Evolutionary conservation across 1,140 invertebrate species (phyloP).

Genomic region (Pinna nobilis): DNA sequence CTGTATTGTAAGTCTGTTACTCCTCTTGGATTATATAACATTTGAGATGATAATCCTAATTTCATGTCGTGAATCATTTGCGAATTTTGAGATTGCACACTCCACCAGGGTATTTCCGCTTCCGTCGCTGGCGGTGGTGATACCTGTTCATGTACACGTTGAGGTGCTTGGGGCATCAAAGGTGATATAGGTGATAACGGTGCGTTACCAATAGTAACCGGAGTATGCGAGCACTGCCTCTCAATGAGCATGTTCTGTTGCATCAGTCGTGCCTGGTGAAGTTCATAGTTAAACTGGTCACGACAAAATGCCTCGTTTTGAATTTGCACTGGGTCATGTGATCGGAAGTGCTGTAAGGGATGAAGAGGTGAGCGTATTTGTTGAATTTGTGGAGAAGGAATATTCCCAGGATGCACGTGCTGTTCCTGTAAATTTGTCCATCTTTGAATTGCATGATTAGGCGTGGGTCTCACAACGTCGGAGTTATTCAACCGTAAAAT

Average conservation of each 20-base stretch:
- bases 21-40: background rate
- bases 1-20: constrained; percentile 22
- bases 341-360: constrained; percentile 28
- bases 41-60: constrained; percentile 18
- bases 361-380: constrained; percentile 32
- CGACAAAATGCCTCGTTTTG: constrained; percentile 19
- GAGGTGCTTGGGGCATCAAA: background rate
- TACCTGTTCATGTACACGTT: constrained; percentile 47
- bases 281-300: constrained; percentile 53
- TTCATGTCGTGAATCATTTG: constrained; percentile 31
- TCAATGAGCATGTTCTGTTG: constrained; percentile 60
- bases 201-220: background rate
- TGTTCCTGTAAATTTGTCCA: constrained; percentile 2
- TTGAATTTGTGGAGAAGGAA: background rate
- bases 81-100: constrained; percentile 39
- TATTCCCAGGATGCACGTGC: background rate
- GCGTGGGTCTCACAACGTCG: constrained; percentile 12
- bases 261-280: constrained; percentile 54
- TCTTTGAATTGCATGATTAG: constrained; percentile 12
- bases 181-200: constrained; percentile 18
- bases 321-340: constrained; percentile 18
- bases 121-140: constrained; percentile 59
- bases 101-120: constrained; percentile 64
- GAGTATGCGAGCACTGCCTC: constrained; percentile 32
- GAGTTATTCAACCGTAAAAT: background rate